phyloP scores from a whole-genome alignment of 2,888 invertebrate species.

The Heliconius hortense region DNA sequence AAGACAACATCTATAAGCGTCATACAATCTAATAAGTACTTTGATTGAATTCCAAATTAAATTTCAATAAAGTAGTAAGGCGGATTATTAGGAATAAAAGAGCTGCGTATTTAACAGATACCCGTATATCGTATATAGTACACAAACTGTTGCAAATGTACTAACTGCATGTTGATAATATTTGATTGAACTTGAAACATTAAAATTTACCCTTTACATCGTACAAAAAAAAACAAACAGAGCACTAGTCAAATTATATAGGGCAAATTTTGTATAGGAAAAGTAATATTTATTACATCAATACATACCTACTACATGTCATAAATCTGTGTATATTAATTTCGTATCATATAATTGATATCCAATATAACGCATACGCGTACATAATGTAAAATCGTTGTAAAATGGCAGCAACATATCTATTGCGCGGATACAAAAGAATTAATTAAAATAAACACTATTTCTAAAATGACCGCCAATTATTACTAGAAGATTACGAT shows the following conservation, averaged over 20 bases:
- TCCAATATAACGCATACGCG: neutral
- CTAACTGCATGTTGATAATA: neutral
- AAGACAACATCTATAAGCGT: constrained; percentile 26
- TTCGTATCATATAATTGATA: neutral
- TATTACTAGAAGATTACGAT: neutral
- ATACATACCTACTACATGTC: neutral
- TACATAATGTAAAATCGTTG: neutral
- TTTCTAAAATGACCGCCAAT: neutral
- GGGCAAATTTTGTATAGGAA: neutral
- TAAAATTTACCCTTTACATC: neutral
- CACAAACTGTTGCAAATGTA: neutral
- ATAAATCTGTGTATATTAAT: neutral
- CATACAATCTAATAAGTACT: constrained; percentile 47
- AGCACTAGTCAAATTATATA: neutral
- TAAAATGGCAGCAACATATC: neutral
- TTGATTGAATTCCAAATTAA: constrained; percentile 20
- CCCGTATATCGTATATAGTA: constrained; percentile 5
- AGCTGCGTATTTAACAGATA: constrained; percentile 8
- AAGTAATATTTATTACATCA: neutral
- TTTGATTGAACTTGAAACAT: neutral
- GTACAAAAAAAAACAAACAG: neutral
- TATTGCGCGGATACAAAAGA: neutral
- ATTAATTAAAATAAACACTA: neutral
- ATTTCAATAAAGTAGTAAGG: constrained; percentile 22
- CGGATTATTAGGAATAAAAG: constrained; percentile 30